Evolutionary conservation across 2,888 invertebrate genomes (phyloP), one percentile per base, ranked within the genome.

Genomic region (Zele albiditarsus): DNA sequence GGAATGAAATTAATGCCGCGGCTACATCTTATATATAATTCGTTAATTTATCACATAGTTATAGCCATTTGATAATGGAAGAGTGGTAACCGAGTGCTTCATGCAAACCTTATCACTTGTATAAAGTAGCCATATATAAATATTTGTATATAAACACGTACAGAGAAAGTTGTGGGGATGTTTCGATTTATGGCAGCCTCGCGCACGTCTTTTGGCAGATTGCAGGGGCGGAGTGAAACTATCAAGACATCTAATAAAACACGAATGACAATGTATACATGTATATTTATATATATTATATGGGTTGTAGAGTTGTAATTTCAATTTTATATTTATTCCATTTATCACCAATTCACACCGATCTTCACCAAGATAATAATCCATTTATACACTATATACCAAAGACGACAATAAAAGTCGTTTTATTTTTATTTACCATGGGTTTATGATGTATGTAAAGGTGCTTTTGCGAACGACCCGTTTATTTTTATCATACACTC

Each of bases 401-500:
- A 53, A 53, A 53, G 1, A 53, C 53, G 20, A 53, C 53, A 20
- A 53, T 53, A 53, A 53, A 1, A 8, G 8, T 53, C 6, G 0
- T 23, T 23, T 1, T 23, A 38, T 53, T n/a, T 23, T 53, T 23
- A 53, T 53, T 20, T 53, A 53, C 53, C 23, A 20, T 10, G 8
- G 1, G 10, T 53, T 42, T 53, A 53, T 3, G 53, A 53, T 20
- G n/a, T 53, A 53, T 53, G 8, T 53, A 20, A 20, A 53, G 53
- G 53, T 20, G 53, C 20, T 53, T 20, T 20, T 20, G 20, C 4
- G 20, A n/a, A 20, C 53, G 20, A 23, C 2, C 23, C 38, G 65
- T 38, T 38, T 63, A 71, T 71, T 71, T 71, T 57, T 69, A 69
- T 69, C 31, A 57, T 23, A 31, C 49, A 68, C 20, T 53, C 20